These are phyloP conservation scores for Pangasius larnaudii DNA, from an alignment of 2,797 vertebrate species.

Conservation along the genomic window DNA sequence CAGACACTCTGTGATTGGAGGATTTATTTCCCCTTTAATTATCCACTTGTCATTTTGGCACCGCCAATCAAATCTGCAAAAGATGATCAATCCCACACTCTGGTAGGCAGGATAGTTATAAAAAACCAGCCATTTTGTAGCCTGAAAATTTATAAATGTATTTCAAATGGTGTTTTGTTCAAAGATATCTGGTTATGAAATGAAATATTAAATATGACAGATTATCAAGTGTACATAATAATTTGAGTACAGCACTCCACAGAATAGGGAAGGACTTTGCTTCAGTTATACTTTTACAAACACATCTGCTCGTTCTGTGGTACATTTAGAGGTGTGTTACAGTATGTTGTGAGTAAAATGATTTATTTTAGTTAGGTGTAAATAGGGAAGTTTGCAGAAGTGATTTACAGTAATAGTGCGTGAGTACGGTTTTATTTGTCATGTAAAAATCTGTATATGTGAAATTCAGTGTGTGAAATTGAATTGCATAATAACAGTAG, in stretches of 20 bases:
- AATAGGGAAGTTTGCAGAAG: conserved; percentile 71
- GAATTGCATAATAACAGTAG: conserved; percentile 71
- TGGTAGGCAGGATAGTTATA: conserved; percentile 52
- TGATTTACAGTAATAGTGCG: conserved; percentile 21
- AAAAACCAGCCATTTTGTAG: conserved; percentile 60
- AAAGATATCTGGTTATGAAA: conserved; percentile 16
- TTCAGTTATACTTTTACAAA: conserved; percentile 63
- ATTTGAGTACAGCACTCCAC: conserved; percentile 27
- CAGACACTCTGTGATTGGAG: conserved; percentile 24
- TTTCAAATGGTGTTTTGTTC: conserved; percentile 55
- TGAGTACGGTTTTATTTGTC: conserved; percentile 67
- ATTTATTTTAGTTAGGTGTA: conserved; percentile 75
- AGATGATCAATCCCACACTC: conserved; percentile 40
- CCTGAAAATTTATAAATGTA: conserved; percentile 66
- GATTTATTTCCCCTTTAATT: conserved; percentile 71
- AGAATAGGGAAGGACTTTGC: conserved; percentile 39
- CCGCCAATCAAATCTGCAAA: conserved; percentile 44
- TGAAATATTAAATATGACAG: background rate
- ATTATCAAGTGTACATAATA: conserved; percentile 40
- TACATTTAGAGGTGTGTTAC: conserved; percentile 38
- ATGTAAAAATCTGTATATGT: conserved; percentile 71
- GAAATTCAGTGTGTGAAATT: conserved; percentile 70
- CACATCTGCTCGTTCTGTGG: conserved; percentile 52
- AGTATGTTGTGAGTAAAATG: conserved; percentile 52
- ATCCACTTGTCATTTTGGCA: conserved; percentile 57